These are phyloP conservation scores for Gisinianus flammeolus DNA, from an alignment of 2,888 invertebrate species.

Conservation along the genomic window DNA sequence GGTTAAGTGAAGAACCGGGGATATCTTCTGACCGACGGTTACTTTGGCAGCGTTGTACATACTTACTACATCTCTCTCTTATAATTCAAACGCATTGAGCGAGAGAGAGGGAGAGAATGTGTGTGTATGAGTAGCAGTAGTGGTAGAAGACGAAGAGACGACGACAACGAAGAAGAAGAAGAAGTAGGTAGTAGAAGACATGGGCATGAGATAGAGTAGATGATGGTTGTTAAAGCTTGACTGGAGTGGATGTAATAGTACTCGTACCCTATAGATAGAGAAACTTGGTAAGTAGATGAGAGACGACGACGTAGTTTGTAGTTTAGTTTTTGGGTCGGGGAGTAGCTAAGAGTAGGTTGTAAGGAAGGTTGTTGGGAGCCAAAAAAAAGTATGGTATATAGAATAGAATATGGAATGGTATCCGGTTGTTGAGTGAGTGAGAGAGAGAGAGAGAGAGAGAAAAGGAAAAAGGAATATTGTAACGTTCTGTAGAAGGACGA, in stretches of 20 bases:
- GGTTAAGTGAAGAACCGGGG: conserved; percentile 14
- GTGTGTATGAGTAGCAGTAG: too few species aligned
- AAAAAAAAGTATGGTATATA: background rate
- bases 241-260: conserved; percentile 11
- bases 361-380: conserved; percentile 7
- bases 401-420: conserved; percentile 14
- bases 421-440: conserved; percentile 16
- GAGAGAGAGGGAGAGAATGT: too few species aligned
- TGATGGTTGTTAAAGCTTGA: conserved; percentile 16
- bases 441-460: conserved; percentile 8
- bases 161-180: background rate
- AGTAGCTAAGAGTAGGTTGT: conserved; percentile 8
- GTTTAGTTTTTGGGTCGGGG: conserved; percentile 5
- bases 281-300: conserved; percentile 2
- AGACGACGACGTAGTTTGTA: conserved; percentile 9
- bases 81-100: background rate
- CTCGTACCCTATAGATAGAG: too few species aligned
- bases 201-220: background rate
- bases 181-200: background rate
- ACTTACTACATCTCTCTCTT: background rate
- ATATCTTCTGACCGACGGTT: background rate
- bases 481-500: conserved; percentile 22
- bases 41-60: conserved; percentile 11
- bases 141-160: background rate
- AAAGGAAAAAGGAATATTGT: background rate